Percentiles rank a stretch among this genome's conserved stretches.
phyloP scores from a whole-genome alignment of 2,113 vertebrate genomes.

The Gulo gulo region DNA sequence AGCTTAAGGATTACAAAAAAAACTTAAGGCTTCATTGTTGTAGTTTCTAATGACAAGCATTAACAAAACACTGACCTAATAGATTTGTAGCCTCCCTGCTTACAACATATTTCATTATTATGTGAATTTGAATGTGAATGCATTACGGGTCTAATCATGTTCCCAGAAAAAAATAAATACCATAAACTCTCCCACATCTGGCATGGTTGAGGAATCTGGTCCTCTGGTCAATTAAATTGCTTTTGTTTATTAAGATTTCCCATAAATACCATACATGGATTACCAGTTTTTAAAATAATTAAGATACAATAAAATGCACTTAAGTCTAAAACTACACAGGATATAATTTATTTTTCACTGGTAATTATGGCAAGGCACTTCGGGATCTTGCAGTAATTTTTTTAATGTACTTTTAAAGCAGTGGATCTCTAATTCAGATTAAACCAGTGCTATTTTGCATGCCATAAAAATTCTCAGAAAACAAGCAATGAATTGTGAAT shows the following conservation, averaged over 20 bases:
- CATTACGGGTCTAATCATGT: neutral
- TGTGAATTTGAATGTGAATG: neutral
- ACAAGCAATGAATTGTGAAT: constrained; percentile 16
- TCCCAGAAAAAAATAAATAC: neutral
- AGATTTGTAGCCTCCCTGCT: neutral
- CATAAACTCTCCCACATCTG: neutral
- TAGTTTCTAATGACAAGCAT: constrained; percentile 15
- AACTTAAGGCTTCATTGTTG: neutral
- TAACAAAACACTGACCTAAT: constrained; percentile 25
- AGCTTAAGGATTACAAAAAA: too few species aligned
- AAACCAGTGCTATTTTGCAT: constrained; percentile 33
- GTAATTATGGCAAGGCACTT: constrained; percentile 7
- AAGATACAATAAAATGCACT: constrained; percentile 33
- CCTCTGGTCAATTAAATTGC: neutral
- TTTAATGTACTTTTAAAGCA: constrained; percentile 23
- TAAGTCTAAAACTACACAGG: neutral
- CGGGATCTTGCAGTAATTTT: neutral
- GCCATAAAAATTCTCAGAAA: constrained; percentile 16
- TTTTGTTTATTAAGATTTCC: constrained; percentile 20
- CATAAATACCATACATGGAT: neutral
- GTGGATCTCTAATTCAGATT: constrained; percentile 34
- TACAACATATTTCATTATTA: constrained; percentile 5
- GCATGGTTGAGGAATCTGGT: neutral
- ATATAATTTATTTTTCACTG: constrained; percentile 36
- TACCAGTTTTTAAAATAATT: constrained; percentile 47